Evolutionary conservation across 2,113 vertebrate genomes (phyloP), one percentile per base, ranked within the genome.

Genomic region (Etheostoma spectabile): DNA sequence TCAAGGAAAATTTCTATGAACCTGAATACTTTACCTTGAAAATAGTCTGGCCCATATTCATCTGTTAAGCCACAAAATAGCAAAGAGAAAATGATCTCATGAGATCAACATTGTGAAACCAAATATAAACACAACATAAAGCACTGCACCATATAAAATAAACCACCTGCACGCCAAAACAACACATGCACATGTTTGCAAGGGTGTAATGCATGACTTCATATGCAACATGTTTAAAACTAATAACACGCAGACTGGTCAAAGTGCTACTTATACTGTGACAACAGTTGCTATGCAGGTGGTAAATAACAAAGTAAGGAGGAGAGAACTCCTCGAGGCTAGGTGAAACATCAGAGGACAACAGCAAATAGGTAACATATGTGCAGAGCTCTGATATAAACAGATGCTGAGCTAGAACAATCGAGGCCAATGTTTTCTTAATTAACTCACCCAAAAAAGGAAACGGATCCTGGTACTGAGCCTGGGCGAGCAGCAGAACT

Each of bases 401-500:
- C 75, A 3, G n/a, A 76, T 52, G 79, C 67, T 70, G 71, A 76
- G 69, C 78, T 79, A 61, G 55, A 83, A 78, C 61, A 69, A 49
- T 80, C 38, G 24, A 46, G 53, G 56, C 72, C 68, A 79, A 87
- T 67, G 71, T 52, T 82, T 70, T 73, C 56, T 68, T 53, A 80
- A 80, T 69, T 48, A 88, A 94, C 93, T 94, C 90, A 95, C 94
- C 90, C 77, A 87, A 33, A 82, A 79, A 93, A 13, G 62, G 57
- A 71, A 75, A 83, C 0, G 7, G 69, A 14, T 93, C 89, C 77
- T 89, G 89, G 82, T 88, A 91, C 75, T 86, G 90, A 53, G 27
- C 38, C 88, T 94, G 93, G 78, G 92, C 93, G 33, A 94, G 86
- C 85, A 95, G 90, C 85, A 93, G 51, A 74, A 88, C 84, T 93